A percentile compares a stretch with the other conserved stretches of the same genome.
phyloP scores from a whole-genome alignment of 2,797 vertebrate genomes.

The Masticophis lateralis region DNA sequence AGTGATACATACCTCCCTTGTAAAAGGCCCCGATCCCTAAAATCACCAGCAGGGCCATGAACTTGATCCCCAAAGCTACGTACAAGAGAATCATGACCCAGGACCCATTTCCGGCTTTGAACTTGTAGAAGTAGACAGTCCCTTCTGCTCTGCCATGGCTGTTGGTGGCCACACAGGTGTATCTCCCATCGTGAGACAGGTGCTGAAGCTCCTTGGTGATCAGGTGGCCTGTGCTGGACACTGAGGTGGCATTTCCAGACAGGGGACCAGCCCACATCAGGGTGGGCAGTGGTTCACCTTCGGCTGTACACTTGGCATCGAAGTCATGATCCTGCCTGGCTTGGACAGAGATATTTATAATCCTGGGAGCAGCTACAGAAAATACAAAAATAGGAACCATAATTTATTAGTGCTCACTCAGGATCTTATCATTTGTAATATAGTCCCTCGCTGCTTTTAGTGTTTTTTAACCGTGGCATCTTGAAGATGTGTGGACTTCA shows the following conservation, averaged over 20 bases:
- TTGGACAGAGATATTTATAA: slow-evolving; percentile 81
- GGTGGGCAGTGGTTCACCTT: slow-evolving; percentile 83
- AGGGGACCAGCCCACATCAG: slow-evolving; percentile 77
- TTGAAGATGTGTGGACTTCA: background rate
- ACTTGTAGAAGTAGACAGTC: slow-evolving; percentile 79
- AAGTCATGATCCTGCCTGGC: slow-evolving; percentile 68
- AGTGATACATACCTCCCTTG: slow-evolving; percentile 54
- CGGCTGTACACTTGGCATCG: slow-evolving; percentile 80
- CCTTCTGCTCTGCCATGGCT: slow-evolving; percentile 83
- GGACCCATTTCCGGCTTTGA: slow-evolving; percentile 48
- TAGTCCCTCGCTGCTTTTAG: background rate
- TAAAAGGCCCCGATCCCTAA: slow-evolving; percentile 31
- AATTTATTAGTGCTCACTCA: background rate
- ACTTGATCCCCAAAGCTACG: slow-evolving; percentile 61
- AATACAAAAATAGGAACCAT: background rate
- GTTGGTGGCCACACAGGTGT: slow-evolving; percentile 86
- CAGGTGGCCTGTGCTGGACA: slow-evolving; percentile 58
- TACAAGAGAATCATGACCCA: slow-evolving; percentile 51
- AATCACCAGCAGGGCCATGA: slow-evolving; percentile 60
- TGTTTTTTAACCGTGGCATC: background rate
- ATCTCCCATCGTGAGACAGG: slow-evolving; percentile 79
- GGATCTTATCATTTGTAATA: background rate
- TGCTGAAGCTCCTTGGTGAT: slow-evolving; percentile 77
- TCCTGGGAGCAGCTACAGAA: slow-evolving; percentile 79
- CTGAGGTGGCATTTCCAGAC: slow-evolving; percentile 37